Conservation (phyloP, 2,888 invertebrate genomes). For the Spodoptera littoralis region DNA sequence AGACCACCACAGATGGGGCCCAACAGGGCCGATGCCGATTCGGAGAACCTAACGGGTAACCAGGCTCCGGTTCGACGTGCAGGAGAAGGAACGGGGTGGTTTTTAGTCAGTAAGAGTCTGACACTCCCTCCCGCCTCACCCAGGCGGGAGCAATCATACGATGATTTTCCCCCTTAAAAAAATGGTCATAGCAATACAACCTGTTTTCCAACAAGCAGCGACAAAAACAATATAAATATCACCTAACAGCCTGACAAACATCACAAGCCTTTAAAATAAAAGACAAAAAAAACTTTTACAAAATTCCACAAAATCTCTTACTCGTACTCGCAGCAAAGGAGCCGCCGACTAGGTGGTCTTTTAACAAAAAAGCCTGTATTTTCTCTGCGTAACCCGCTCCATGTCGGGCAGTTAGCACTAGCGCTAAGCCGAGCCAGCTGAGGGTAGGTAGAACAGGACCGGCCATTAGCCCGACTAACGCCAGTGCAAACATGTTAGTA, state of each 20-base stretch:
- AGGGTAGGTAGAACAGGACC: slow-evolving; percentile 64
- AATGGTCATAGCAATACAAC: no score
- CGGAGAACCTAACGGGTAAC: no score
- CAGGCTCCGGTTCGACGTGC: no score
- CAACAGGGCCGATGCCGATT: no score
- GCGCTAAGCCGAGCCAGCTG: slow-evolving; percentile 43
- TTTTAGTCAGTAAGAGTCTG: no score
- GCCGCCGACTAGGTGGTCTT: slow-evolving; percentile 56
- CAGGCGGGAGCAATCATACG: no score
- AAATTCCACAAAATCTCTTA: slow-evolving; percentile 40
- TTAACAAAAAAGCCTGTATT: slow-evolving; percentile 51
- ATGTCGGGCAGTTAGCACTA: slow-evolving; percentile 52
- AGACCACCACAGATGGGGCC: no score
- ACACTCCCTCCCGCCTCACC: no score
- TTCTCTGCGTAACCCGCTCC: slow-evolving; percentile 54
- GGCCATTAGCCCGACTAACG: slow-evolving; percentile 77
- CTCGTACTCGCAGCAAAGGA: slow-evolving; percentile 38
- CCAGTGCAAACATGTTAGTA: slow-evolving; percentile 75
- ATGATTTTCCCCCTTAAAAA: no score
- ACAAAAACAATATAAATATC: no score
- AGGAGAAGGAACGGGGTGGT: no score
- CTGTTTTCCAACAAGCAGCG: no score
- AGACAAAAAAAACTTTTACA: slow-evolving; percentile 32
- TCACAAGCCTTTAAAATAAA: slow-evolving; percentile 22
- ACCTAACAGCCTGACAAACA: slow-evolving; percentile 18